These are phyloP conservation scores for Mimachlamys varia DNA, from an alignment of 2,888 invertebrate genomes.

Conservation along the genomic window DNA sequence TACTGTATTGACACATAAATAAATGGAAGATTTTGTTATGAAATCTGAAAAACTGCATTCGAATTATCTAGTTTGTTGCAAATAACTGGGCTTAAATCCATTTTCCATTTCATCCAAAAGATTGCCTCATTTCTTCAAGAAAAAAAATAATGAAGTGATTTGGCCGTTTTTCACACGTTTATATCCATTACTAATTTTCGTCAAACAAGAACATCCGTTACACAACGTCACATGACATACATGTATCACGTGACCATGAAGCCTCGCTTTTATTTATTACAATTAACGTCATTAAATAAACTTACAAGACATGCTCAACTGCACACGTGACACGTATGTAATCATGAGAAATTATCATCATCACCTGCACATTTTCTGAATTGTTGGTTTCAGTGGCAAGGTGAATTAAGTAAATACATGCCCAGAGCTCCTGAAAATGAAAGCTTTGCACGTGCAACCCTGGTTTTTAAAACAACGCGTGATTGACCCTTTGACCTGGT, in stretches of 20 bases:
- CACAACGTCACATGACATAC: no score
- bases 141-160: no score
- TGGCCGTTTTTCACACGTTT: no score
- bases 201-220: no score
- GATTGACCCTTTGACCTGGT: not conserved
- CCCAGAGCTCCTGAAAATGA: not conserved
- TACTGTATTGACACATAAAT: no score
- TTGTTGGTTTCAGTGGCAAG: not conserved
- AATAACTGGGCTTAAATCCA: no score
- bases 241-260: not conserved
- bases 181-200: no score
- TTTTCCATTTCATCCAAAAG: no score
- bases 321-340: not conserved
- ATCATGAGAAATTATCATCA: not conserved
- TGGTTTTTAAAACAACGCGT: not conserved
- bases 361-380: slow-evolving; percentile 17
- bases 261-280: not conserved
- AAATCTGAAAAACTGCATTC: no score
- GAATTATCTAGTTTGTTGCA: no score
- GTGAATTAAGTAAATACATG: slow-evolving; percentile 28
- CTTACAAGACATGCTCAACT: not conserved
- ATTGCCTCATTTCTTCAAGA: no score
- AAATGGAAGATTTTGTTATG: no score
- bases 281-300: not conserved
- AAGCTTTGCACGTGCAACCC: slow-evolving; percentile 24